Percentiles rank a stretch among this genome's conserved stretches.
Evolutionary conservation across 2,888 invertebrate species (phyloP).

Genomic region (Epirrhoe alternata): DNA sequence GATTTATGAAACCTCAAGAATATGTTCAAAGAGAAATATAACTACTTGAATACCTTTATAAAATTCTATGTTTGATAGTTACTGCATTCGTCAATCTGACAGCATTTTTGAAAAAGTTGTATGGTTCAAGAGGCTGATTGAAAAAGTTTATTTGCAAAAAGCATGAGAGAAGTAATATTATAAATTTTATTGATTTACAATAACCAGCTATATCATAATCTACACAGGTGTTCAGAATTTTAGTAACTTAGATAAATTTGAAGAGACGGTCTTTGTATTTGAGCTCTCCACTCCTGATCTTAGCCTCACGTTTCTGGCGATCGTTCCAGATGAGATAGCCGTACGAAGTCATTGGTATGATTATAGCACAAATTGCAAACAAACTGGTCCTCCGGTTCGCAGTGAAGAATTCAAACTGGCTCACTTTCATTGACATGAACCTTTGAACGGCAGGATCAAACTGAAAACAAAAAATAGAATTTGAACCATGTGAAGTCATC

Average conservation of each 20-base stretch:
- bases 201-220: conserved; percentile 15
- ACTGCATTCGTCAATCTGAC: conserved; percentile 4
- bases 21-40: too few relatives aligned
- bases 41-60: not conserved
- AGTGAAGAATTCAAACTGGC: conserved; percentile 87
- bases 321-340: conserved; percentile 82
- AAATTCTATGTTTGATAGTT: not conserved
- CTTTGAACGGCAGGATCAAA: conserved; percentile 92
- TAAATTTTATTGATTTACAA: conserved; percentile 14
- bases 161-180: conserved; percentile 4
- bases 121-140: not conserved
- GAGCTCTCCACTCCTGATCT: conserved; percentile 89
- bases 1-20: too few relatives aligned
- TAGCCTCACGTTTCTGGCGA: conserved; percentile 77
- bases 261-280: conserved; percentile 89
- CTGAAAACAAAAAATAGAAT: conserved; percentile 80
- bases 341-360: conserved; percentile 84
- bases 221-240: conserved; percentile 4
- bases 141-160: not conserved
- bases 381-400: conserved; percentile 85
- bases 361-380: conserved; percentile 77
- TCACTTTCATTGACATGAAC: conserved; percentile 89
- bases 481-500: not conserved
- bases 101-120: conserved; percentile 4
- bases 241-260: conserved; percentile 69